Evolutionary conservation across 2,113 vertebrate genomes (phyloP).

Genomic region (Syrrhaptes paradoxus): DNA sequence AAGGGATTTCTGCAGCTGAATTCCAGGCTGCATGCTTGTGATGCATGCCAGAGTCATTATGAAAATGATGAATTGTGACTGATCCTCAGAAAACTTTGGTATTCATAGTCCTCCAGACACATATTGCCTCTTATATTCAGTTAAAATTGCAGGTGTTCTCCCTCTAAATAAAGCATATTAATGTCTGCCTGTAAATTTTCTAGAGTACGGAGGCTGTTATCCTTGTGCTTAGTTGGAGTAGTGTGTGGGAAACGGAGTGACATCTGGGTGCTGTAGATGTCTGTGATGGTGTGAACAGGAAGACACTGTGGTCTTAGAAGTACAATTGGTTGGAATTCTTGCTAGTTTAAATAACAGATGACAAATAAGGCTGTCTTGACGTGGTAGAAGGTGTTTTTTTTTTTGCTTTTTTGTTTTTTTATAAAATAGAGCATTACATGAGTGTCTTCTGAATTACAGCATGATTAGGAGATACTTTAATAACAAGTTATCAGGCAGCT

Average conservation of each 20-base stretch:
- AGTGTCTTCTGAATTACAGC: not conserved
- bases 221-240: not conserved
- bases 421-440: not conserved
- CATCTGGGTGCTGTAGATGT: not conserved
- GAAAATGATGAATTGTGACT: not conserved
- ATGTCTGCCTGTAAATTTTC: not conserved
- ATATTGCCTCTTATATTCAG: not conserved
- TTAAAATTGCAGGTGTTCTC: not conserved
- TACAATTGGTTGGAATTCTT: not conserved
- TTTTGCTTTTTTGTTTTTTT: not conserved
- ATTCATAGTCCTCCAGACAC: not conserved
- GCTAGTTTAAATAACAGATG: not conserved
- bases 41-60: not conserved
- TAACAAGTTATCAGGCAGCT: not conserved
- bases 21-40: not conserved
- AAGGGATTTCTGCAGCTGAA: not conserved
- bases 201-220: not conserved
- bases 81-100: not conserved
- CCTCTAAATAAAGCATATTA: not conserved
- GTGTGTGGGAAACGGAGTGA: not conserved
- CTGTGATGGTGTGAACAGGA: not conserved
- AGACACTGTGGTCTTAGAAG: not conserved
- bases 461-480: not conserved
- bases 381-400: not conserved
- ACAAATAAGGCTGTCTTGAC: not conserved